Evolutionary conservation across 2,797 vertebrate genomes (phyloP).

Genomic region (Merluccius polli): DNA sequence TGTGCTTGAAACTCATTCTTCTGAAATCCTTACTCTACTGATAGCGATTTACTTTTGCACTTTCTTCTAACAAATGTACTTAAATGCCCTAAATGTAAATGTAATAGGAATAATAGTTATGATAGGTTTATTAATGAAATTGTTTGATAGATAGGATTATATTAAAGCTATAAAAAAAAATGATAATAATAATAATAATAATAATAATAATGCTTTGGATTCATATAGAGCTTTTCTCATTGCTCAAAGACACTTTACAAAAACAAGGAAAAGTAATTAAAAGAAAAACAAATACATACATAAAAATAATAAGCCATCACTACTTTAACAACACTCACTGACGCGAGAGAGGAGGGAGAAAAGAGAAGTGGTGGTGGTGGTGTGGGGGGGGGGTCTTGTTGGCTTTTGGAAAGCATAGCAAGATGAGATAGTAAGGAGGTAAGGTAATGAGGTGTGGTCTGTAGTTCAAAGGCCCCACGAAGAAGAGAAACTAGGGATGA

Average conservation of each 20-base stretch:
- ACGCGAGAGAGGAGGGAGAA: neutral
- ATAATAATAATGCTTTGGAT: neutral
- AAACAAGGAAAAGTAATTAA: neutral
- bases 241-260: neutral
- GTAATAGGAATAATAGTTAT: too few relatives aligned
- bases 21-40: too few relatives aligned
- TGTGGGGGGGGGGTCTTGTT: too few relatives aligned
- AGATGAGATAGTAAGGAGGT: neutral
- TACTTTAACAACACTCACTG: too few relatives aligned
- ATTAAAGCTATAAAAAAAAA: too few relatives aligned
- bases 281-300: neutral
- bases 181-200: too few relatives aligned
- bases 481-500: slow-evolving; percentile 23
- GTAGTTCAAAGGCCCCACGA: slow-evolving; percentile 63
- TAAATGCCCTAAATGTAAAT: too few relatives aligned
- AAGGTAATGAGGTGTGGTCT: slow-evolving; percentile 61
- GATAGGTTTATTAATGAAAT: too few relatives aligned
- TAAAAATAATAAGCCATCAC: neutral
- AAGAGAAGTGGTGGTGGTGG: neutral
- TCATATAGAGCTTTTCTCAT: neutral
- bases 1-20: too few relatives aligned
- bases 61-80: too few relatives aligned
- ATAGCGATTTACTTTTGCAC: too few relatives aligned
- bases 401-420: neutral
- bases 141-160: too few relatives aligned